Conservation (phyloP, 2,888 invertebrate genomes). For the Hirtodrosophila duncani region DNA sequence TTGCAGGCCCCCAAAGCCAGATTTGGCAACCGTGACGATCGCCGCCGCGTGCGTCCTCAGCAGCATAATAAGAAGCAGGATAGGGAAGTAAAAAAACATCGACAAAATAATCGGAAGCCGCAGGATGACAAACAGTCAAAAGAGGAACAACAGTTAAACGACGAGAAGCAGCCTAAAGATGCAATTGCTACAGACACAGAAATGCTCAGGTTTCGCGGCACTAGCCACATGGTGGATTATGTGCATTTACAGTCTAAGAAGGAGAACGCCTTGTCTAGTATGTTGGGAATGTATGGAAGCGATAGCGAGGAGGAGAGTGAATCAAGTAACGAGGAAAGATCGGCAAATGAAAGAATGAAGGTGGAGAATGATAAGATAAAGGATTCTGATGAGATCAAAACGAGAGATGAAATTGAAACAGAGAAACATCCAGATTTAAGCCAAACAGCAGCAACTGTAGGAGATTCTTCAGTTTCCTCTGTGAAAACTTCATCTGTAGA, state of each 20-base stretch:
- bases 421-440: no score
- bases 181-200: conserved; percentile 3
- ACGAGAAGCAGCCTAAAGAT: neutral
- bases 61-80: neutral
- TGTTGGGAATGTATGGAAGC: conserved; percentile 76
- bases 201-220: conserved; percentile 62
- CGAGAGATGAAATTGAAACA: no score
- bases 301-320: conserved; percentile 54
- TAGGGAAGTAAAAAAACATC: neutral
- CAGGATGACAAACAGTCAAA: conserved; percentile 1
- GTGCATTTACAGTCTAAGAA: conserved; percentile 35
- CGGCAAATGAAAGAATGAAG: neutral
- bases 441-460: no score
- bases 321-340: neutral
- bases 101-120: neutral
- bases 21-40: conserved; percentile 78
- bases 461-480: no score
- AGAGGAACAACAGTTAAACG: neutral
- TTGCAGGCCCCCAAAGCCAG: conserved; percentile 79
- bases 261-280: conserved; percentile 56
- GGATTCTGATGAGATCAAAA: no score
- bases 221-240: conserved; percentile 56
- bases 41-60: conserved; percentile 52
- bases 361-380: rapidly evolving
- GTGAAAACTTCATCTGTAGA: no score